Conservation (phyloP, 2,888 invertebrate species). For the Eupithecia pulchellata region DNA sequence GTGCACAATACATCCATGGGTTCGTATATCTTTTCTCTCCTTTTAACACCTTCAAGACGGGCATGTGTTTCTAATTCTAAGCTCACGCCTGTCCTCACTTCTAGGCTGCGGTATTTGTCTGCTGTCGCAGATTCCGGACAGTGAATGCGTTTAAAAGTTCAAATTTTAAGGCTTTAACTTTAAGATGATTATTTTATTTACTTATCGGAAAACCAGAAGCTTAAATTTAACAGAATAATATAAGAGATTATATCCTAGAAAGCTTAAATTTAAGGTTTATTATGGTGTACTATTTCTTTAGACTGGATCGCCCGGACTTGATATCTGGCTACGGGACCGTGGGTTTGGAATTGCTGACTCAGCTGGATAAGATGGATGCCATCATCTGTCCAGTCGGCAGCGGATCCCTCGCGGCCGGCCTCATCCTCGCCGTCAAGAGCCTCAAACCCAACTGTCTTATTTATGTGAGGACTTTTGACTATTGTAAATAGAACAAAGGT, state of each 20-base stretch:
- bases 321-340: conserved; percentile 65
- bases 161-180: conserved; percentile 52
- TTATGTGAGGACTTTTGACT: conserved; percentile 48
- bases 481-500: not conserved
- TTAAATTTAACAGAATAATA: too few species aligned
- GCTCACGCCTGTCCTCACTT: not conserved
- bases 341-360: conserved; percentile 60
- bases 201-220: too few species aligned
- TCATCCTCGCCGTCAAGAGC: conserved; percentile 60
- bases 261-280: conserved; percentile 52
- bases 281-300: conserved; percentile 22
- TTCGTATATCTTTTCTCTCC: conserved; percentile 43
- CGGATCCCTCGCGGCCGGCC: conserved; percentile 59
- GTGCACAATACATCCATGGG: conserved; percentile 61
- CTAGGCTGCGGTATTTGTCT: not conserved
- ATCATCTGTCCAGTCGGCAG: conserved; percentile 64
- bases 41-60: not conserved
- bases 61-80: too few species aligned
- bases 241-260: too few species aligned
- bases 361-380: conserved; percentile 60
- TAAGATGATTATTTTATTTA: too few species aligned
- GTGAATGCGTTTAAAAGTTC: not conserved
- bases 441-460: conserved; percentile 62
- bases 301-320: conserved; percentile 58
- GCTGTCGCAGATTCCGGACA: not conserved